Evolutionary conservation across 2,888 invertebrate genomes (phyloP), one percentile per base, ranked within the genome.

Genomic region (Phyto melanocephala): DNA sequence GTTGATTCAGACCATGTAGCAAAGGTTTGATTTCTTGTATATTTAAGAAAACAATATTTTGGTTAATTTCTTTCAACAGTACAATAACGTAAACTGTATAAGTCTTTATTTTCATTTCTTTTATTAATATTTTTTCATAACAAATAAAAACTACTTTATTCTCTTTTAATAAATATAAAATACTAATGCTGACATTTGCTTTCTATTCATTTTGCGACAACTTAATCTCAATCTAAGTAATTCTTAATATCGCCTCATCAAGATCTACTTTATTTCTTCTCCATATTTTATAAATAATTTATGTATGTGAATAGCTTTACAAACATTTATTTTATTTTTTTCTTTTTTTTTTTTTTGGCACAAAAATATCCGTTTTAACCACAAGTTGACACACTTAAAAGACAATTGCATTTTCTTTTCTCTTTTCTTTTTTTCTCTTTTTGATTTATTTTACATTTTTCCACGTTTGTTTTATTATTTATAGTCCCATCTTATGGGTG

Each of bases 401-500:
- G 60, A 62, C 75, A 40, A 37, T 42, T 71, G 62, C 71, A 54
- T 68, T 54, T 28, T 47, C 6, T 22, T 40, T 20, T 62, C 37
- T 56, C 11, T 71, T 22, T 47, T 7, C 24, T 37, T 35, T 52
- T 54, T 70, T 50, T 65, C 24, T 42, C 20, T 56, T 6, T 35
- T 65, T n/a, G n/a, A n/a, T n/a, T n/a, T n/a, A n/a, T 56, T 17
- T 45, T 47, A 1, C 17, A 13, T 28, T 42, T 15, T 89, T 90
- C 87, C 87, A 10, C 17, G 1, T 0, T 47, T 10, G 20, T 45
- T 28, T 35, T 35, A 15, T 7, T 15, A 11, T 60, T 90, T 94
- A 87, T 95, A 96, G 95, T 92, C 96, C 96, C 85, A 95, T 96
- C 91, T 92, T 95, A 90, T 94, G 93, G 88, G 95, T 95, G 87